Evolutionary conservation across 2,113 vertebrate species (phyloP), one percentile per base, ranked within the genome.

Genomic region (Pedionomus torquatus): DNA sequence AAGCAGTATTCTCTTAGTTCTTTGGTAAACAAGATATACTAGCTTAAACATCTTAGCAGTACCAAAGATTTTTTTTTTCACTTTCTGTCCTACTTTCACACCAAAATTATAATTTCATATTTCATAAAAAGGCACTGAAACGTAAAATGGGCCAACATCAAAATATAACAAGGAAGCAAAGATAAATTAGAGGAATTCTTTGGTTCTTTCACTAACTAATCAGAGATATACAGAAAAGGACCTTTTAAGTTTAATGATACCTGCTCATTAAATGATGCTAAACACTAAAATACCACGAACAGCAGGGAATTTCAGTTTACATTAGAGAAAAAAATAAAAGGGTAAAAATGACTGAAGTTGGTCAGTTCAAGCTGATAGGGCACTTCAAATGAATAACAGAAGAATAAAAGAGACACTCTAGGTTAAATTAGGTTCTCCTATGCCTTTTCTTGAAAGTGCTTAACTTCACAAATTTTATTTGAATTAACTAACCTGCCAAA

Each of bases 261-360:
- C 98, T 99, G 98, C 98, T 98, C 98, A 99, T 99, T 99, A 99
- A 98, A 98, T 98, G 97, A 98, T 99, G 98, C 98, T 98, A 98
- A 99, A 99, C 98, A 98, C 98, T 99, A 98, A 98, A 99, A 98
- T 99, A 98, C 98, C 98, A 98, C 61, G 98, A 98, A 98, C 98
- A 98, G 98, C 98, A 98, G 98, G 98, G 98, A 99, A 99, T 98
- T 99, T 98, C 99, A 99, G 99, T 99, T 99, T 99, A 99, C 98
- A 98, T 99, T 99, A 99, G 98, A 98, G 98, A 98, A 98, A 98
- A 98, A 98, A 98, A 98, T 98, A 99, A 99, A 99, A 99, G 98
- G 99, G 97, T 98, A 97, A 98, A 99, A 99, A 99, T 98, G 99
- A 99, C 99, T 99, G 99, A 99, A 99, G 99, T 99, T 99, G 99